These are phyloP conservation scores for Ophonus ardosiacus DNA, from an alignment of 2,888 invertebrate genomes.

Conservation along the genomic window DNA sequence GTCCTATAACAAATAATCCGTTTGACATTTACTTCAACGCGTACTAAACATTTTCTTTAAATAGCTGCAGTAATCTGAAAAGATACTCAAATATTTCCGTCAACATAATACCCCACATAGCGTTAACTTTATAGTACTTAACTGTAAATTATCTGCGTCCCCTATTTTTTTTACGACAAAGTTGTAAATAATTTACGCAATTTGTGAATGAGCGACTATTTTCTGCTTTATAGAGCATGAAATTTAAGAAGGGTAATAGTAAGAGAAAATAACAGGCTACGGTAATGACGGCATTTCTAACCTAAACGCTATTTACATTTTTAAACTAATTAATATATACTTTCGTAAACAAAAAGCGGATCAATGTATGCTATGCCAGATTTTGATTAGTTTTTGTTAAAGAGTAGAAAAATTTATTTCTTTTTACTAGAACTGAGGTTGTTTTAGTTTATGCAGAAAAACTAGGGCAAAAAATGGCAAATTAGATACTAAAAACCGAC, in stretches of 20 bases:
- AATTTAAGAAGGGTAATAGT: background rate
- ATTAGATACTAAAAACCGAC: constrained; percentile 30
- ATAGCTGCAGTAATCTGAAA: constrained; percentile 23
- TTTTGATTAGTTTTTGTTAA: constrained; percentile 2
- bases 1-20: background rate
- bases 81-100: constrained; percentile 13
- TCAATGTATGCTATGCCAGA: background rate
- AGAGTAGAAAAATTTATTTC: constrained; percentile 1
- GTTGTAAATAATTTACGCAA: constrained; percentile 19
- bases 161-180: constrained; percentile 6
- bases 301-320: background rate
- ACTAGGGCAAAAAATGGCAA: constrained; percentile 3
- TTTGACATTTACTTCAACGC: constrained; percentile 14
- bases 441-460: background rate
- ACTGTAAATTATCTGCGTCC: background rate
- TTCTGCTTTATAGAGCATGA: constrained; percentile 31
- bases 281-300: constrained; percentile 3
- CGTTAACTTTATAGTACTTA: background rate
- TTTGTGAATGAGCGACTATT: constrained; percentile 10
- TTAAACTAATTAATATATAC: constrained; percentile 23
- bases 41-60: constrained; percentile 23
- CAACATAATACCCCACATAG: constrained; percentile 5
- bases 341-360: background rate
- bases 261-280: constrained; percentile 15
- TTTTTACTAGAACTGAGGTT: constrained; percentile 25